Base-by-base conservation (phyloP, 2,797 vertebrate species). In the Lagothrix lagotricha region DNA sequence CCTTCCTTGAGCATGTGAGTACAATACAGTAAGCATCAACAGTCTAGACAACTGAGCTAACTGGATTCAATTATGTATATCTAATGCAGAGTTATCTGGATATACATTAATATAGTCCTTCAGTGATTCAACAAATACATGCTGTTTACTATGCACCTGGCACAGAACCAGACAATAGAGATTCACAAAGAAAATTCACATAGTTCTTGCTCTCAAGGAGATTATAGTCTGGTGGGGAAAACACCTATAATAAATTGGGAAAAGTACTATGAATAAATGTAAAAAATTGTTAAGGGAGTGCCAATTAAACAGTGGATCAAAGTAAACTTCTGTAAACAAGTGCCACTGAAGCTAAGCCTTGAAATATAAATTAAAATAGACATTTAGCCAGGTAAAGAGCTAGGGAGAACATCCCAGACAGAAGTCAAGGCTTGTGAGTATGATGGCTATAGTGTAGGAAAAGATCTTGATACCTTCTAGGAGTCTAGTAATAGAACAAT, bases 281-380 rank as follows among this genome's bases (percentile, higher is more conserved):
- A 64, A 93, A 67, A 76, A 24, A 33, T 33, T 95, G 2, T 81
- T 67, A 76, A 24, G 3, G 33, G 26, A 14, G 14, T 80, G 8
- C 4, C 7, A 73, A 26, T 91, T 73, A 92, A n/a, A 58, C 20
- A 54, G 19, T 72, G 50, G 14, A 44, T 75, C 41, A 97, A 95
- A 76, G 36, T 57, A 67, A 28, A 84, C 13, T 48, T 73, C 33
- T 54, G 48, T 82, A 36, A 52, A 67, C 19, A 92, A 58, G 20
- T 30, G 3, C 33, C 72, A 33, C 57, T 22, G 73, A 93, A 75
- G 48, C 9, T 79, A 86, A 88, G 33, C n/a, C 46, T 87, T 84
- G 58, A 94, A 81, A 81, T 90, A 84, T 58, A 95, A 92, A 39
- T 67, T 80, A 67, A 94, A 93, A 39, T 83, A 50, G 26, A 54